Percentiles rank a stretch among this genome's conserved stretches.
These are phyloP conservation scores for Bombus confusus DNA, from an alignment of 1,140 invertebrate species.

Conservation along the genomic window DNA sequence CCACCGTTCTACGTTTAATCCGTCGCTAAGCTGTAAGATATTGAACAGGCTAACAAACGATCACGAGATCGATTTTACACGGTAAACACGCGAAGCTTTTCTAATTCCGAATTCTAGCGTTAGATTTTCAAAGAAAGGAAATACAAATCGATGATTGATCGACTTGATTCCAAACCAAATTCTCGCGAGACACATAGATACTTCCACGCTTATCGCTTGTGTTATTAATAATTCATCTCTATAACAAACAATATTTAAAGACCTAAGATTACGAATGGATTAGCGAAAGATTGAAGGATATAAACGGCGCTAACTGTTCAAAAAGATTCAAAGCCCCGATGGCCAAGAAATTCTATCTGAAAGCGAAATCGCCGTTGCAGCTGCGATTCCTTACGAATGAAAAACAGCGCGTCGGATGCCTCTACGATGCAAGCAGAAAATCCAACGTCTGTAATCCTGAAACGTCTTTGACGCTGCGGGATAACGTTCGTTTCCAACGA, in stretches of 20 bases:
- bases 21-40: not conserved
- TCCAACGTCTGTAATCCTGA: not conserved
- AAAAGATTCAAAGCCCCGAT: not conserved
- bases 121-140: no score
- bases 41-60: not conserved
- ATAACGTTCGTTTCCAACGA: conserved; percentile 30
- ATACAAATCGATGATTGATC: no score
- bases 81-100: not conserved
- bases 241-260: not conserved
- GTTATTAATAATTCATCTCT: no score
- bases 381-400: not conserved
- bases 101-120: no score
- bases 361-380: not conserved
- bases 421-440: not conserved
- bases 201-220: no score
- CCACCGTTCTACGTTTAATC: not conserved
- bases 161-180: no score
- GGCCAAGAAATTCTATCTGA: not conserved
- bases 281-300: not conserved
- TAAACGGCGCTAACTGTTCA: not conserved
- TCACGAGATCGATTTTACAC: not conserved
- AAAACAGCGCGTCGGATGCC: not conserved
- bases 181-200: no score
- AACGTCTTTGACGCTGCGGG: conserved; percentile 5
- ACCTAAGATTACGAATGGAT: not conserved